Base-by-base conservation (phyloP, 2,888 invertebrate genomes). In the Calliscelio sp. region DNA sequence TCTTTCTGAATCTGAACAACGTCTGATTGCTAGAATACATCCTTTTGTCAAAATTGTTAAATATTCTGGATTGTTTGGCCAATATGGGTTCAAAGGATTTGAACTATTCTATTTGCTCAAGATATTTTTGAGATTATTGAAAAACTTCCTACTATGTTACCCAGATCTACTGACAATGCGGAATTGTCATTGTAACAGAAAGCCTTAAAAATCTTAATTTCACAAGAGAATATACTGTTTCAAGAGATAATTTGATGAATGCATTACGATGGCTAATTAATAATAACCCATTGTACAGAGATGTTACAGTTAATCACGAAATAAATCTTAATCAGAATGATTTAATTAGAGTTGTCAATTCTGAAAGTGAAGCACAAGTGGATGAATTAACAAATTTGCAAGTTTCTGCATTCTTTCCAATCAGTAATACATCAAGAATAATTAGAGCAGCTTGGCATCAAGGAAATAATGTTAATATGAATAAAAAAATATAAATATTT, bases 361-460 rank as follows among this genome's bases (percentile, higher is more conserved):
- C 16, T 18, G 46, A 3, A 46, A 46, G 6, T 10, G 46, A 46
- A 18, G 18, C 4, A 4, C 18, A 5, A 10, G 46, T 18, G 18
- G 3, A 18, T 46, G 11, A 18, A 46, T 22, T n/a, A 51, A 51
- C 24, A 51, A 24, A 24, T 11, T 24, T 51, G 24, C 20, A 51
- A 24, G 8, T n/a, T n/a, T n/a, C n/a, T n/a, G n/a, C n/a, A n/a
- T n/a, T n/a, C n/a, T n/a, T n/a, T n/a, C 2, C 24, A 2, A 51
- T 51, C 24, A 51, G 7, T 24, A 14, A 51, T 24, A 7, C 24
- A 1, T 51, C 51, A 51, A 22, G 51, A 51, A 51, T 51, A 3
- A 51, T 51, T 51, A 22, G 24, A 51, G 51, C 51, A 51, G 22
- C 51, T 11, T 51, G 24, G 24, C 24, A 24, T 51, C 51, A 51